Evolutionary conservation across 2,888 invertebrate genomes (phyloP).

Genomic region (Andrena camellia): DNA sequence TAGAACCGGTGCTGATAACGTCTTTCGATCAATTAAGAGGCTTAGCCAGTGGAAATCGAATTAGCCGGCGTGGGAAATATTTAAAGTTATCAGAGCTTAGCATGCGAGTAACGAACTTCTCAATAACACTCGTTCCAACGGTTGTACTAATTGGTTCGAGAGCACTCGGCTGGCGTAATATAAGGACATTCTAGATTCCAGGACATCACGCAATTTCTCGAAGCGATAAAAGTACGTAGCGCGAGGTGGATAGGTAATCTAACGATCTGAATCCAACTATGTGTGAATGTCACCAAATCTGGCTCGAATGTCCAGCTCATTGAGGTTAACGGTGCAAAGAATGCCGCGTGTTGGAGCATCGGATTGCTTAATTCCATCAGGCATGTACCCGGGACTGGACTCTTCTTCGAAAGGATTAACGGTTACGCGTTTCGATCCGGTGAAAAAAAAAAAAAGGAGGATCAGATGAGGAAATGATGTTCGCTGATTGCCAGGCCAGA

Average conservation of each 20-base stretch:
- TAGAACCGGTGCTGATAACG: no score
- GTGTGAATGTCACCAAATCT: conserved; percentile 12
- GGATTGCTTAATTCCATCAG: conserved; percentile 77
- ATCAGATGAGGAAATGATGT: conserved; percentile 3
- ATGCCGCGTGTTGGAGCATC: conserved; percentile 47
- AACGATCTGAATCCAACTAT: conserved; percentile 38
- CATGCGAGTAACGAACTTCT: not conserved
- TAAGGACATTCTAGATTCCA: not conserved
- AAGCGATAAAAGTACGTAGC: conserved; percentile 19
- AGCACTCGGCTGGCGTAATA: not conserved
- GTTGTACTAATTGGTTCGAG: not conserved
- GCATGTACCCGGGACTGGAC: conserved; percentile 75
- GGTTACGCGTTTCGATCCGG: conserved; percentile 65
- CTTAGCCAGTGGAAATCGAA: not conserved
- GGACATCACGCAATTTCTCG: not conserved
- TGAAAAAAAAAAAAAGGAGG: not conserved
- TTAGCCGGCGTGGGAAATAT: not conserved
- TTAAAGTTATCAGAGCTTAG: not conserved
- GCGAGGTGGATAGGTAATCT: not conserved
- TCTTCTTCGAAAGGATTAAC: conserved; percentile 73
- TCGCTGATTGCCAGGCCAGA: not conserved
- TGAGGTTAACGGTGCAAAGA: conserved; percentile 72
- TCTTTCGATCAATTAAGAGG: no score
- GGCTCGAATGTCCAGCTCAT: conserved; percentile 46
- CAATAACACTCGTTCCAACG: not conserved